A percentile compares a stretch with the other conserved stretches of the same genome.
phyloP scores from a whole-genome alignment of 2,797 vertebrate species.

The Phoeniculus purpureus region DNA sequence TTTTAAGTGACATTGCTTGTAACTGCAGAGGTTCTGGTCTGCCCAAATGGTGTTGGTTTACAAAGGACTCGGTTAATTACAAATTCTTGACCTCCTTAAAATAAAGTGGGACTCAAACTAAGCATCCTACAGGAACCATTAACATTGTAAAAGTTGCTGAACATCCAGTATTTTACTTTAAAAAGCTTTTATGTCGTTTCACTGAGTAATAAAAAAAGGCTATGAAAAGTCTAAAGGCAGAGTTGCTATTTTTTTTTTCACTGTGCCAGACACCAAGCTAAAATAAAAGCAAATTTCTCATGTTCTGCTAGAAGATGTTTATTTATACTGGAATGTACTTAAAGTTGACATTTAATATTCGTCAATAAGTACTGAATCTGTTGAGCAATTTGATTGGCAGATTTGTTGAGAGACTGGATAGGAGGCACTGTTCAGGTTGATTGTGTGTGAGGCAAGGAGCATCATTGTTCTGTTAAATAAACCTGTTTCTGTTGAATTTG shows the following conservation, averaged over 20 bases:
- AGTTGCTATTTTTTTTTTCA: constrained; percentile 43
- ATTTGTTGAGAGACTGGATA: not conserved
- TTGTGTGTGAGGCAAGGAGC: not conserved
- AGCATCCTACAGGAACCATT: constrained; percentile 35
- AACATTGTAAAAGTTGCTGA: constrained; percentile 48
- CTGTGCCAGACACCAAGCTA: constrained; percentile 28
- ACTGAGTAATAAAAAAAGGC: constrained; percentile 53
- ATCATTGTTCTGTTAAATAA: not conserved
- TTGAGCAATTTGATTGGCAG: not conserved
- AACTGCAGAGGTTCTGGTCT: constrained; percentile 66
- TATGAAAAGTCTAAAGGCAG: constrained; percentile 45
- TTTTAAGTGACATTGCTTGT: constrained; percentile 54
- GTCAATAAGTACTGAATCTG: not conserved
- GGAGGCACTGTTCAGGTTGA: not conserved
- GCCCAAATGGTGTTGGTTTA: constrained; percentile 61
- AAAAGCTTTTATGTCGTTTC: constrained; percentile 61
- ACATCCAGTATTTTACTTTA: constrained; percentile 33
- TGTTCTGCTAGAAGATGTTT: constrained; percentile 20
- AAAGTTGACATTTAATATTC: constrained; percentile 2
- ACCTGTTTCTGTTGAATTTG: not conserved
- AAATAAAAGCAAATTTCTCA: constrained; percentile 25
- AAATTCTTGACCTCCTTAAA: constrained; percentile 56
- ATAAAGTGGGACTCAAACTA: constrained; percentile 58
- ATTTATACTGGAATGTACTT: constrained; percentile 51
- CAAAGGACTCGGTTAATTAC: constrained; percentile 62